Evolutionary conservation across 2,888 invertebrate genomes (phyloP).

Genomic region (Tridacna gigas): DNA sequence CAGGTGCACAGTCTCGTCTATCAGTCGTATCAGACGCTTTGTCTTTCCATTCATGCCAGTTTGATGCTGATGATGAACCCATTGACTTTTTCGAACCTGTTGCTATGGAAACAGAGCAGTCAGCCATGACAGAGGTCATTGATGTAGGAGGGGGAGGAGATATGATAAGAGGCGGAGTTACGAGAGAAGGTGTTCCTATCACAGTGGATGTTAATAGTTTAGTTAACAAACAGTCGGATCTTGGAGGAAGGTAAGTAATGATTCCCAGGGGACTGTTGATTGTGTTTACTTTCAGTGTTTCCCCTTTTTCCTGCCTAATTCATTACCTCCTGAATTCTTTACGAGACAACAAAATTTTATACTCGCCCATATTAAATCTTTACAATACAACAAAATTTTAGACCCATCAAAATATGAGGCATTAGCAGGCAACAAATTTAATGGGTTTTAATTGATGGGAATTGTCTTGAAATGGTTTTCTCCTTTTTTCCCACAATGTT

Average conservation of each 20-base stretch:
- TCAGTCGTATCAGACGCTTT: conserved; percentile 45
- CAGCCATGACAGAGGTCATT: neutral
- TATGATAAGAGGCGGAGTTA: conserved; percentile 4
- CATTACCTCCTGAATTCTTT: no score
- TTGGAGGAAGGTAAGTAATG: conserved; percentile 17
- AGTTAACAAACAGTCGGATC: neutral
- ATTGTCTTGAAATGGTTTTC: no score
- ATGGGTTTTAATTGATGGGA: no score
- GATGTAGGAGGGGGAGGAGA: neutral
- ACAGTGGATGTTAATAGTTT: neutral
- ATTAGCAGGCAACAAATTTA: no score
- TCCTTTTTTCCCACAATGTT: no score
- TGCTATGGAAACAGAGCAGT: neutral
- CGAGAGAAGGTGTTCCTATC: neutral
- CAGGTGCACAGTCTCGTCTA: conserved; percentile 7
- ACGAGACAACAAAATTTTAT: no score
- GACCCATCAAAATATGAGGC: no score
- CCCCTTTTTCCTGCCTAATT: no score
- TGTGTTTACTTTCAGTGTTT: neutral
- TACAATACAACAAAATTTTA: no score
- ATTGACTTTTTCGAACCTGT: conserved; percentile 5
- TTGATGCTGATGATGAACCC: conserved; percentile 40
- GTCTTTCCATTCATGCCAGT: conserved; percentile 60
- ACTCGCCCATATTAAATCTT: no score
- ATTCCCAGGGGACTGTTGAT: neutral